phyloP scores from a whole-genome alignment of 2,888 invertebrate genomes.

The Adelphocoris suturalis region DNA sequence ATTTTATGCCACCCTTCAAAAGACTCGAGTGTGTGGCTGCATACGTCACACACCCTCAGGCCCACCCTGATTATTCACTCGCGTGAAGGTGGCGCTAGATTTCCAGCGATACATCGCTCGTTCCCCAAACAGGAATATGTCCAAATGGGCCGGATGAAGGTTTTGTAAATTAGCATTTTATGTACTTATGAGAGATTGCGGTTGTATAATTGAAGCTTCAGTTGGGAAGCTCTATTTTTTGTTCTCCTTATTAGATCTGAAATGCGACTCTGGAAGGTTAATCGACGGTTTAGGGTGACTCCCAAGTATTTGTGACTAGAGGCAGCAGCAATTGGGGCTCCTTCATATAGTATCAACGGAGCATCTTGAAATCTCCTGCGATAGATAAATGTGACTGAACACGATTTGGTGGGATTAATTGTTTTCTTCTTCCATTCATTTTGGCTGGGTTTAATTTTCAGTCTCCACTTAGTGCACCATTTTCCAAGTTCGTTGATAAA shows the following conservation, averaged over 20 bases:
- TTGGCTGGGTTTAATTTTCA: no score
- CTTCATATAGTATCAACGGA: not conserved
- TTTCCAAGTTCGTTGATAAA: not conserved
- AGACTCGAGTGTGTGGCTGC: no score
- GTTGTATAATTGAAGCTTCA: not conserved
- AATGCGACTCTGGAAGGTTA: not conserved
- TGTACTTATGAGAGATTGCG: not conserved
- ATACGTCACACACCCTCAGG: no score
- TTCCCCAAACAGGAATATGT: not conserved
- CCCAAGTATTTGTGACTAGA: not conserved
- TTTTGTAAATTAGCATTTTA: not conserved
- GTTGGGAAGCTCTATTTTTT: not conserved
- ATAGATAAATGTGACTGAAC: not conserved
- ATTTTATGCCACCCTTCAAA: no score
- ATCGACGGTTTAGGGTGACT: not conserved
- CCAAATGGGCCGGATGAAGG: conserved; percentile 18
- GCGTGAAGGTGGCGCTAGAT: no score
- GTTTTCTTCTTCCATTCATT: no score
- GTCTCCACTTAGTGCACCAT: not conserved
- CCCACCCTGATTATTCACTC: no score
- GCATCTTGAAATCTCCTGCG: not conserved
- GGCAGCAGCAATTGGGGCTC: not conserved
- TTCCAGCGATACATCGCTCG: no score
- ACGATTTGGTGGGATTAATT: no score
- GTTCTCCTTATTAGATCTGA: not conserved